Evolutionary conservation across 2,113 vertebrate genomes (phyloP).

Genomic region (Nanorana parkeri): DNA sequence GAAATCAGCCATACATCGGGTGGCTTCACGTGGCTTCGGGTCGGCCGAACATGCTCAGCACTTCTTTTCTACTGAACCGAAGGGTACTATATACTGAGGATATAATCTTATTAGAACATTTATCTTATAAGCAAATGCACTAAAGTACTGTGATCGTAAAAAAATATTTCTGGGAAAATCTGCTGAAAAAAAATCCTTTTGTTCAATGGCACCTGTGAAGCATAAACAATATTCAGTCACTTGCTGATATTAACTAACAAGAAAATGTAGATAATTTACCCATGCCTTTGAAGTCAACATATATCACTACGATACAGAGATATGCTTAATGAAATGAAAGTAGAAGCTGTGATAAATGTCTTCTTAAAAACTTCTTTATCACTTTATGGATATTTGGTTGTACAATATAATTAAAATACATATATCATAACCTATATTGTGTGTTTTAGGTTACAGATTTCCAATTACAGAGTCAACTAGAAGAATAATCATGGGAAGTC

Average conservation of each 20-base stretch:
- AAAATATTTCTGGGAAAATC: not conserved
- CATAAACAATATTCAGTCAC: constrained; percentile 28
- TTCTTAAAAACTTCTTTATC: constrained; percentile 83
- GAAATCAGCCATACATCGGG: too few species aligned
- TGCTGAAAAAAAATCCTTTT: not conserved
- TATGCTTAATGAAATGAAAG: constrained; percentile 75
- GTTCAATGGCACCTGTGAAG: constrained; percentile 12
- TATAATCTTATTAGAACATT: too few species aligned
- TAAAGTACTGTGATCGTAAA: too few species aligned
- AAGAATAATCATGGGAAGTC: constrained; percentile 3
- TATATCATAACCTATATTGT: constrained; percentile 75
- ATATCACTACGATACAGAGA: constrained; percentile 76
- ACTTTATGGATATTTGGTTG: constrained; percentile 72
- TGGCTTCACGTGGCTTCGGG: too few species aligned
- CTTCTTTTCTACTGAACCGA: too few species aligned
- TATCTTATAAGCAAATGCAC: too few species aligned
- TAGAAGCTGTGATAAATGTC: constrained; percentile 78
- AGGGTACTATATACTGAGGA: too few species aligned
- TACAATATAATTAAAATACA: constrained; percentile 78
- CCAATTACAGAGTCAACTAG: not conserved
- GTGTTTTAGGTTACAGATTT: constrained; percentile 68
- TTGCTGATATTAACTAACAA: constrained; percentile 74
- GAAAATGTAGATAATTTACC: constrained; percentile 68
- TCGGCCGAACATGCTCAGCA: too few species aligned
- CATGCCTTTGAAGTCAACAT: constrained; percentile 79